A percentile compares a stretch with the other conserved stretches of the same genome.
phyloP scores from a whole-genome alignment of 2,888 invertebrate species.

The Hirtodrosophila trivittata region DNA sequence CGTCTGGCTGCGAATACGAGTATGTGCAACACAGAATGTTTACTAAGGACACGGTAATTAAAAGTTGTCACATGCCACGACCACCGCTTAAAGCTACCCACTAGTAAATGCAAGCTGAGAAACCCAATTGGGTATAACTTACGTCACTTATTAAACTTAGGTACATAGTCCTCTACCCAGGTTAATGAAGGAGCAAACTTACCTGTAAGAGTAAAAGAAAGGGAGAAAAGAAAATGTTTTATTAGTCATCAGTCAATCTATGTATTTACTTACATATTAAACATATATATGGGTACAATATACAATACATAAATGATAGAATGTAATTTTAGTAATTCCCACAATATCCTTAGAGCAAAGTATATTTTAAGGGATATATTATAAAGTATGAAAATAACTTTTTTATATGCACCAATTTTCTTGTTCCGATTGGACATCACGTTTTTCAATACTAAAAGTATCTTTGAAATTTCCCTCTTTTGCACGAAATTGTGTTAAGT shows the following conservation, averaged over 20 bases:
- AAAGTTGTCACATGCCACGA: slow-evolving; percentile 17
- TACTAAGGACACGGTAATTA: slow-evolving; percentile 24
- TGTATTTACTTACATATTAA: neutral
- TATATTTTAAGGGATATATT: too few species aligned
- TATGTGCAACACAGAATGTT: slow-evolving; percentile 14
- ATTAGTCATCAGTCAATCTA: too few species aligned
- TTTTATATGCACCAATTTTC: too few species aligned
- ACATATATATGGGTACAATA: too few species aligned
- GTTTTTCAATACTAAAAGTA: too few species aligned
- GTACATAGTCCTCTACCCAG: neutral
- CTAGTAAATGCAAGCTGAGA: slow-evolving; percentile 4
- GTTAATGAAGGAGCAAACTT: slow-evolving; percentile 31
- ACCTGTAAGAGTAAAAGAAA: slow-evolving; percentile 34
- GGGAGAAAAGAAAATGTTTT: neutral
- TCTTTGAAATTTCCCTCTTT: too few species aligned
- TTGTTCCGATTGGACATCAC: too few species aligned
- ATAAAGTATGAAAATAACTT: too few species aligned
- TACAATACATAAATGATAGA: too few species aligned
- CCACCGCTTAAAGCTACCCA: slow-evolving; percentile 6
- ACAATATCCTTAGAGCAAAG: too few species aligned
- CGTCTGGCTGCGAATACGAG: neutral
- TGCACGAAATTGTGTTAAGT: too few species aligned
- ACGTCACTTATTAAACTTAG: slow-evolving; percentile 17
- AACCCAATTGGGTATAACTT: slow-evolving; percentile 7
- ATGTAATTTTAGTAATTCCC: too few species aligned